Percentiles rank a stretch among this genome's conserved stretches.
These are phyloP conservation scores for Ophion obscuratus DNA, from an alignment of 2,888 invertebrate genomes.

Conservation along the genomic window DNA sequence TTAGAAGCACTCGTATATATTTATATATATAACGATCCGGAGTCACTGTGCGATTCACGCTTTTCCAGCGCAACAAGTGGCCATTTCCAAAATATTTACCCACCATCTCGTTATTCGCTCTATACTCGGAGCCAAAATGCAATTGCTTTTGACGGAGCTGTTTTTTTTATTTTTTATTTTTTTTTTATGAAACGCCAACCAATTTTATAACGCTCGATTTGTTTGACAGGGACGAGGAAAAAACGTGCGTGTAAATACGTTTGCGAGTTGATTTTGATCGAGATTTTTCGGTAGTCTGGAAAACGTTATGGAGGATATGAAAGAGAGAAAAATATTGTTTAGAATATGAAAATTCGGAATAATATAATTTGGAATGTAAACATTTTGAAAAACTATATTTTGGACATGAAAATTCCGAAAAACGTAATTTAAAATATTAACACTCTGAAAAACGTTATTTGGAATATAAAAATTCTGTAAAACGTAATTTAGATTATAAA, in stretches of 20 bases:
- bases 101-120: constrained; percentile 48
- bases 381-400: too few relatives aligned
- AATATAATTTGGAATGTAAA: not conserved
- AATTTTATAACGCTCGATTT: not conserved
- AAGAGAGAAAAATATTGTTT: not conserved
- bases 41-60: constrained; percentile 23
- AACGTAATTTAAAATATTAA: too few relatives aligned
- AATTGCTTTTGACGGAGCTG: not conserved
- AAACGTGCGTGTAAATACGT: not conserved
- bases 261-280: not conserved
- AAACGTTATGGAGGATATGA: not conserved
- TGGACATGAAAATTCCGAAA: too few relatives aligned
- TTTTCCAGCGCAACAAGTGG: constrained; percentile 69
- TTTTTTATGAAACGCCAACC: not conserved
- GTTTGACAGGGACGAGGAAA: not conserved
- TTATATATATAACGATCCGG: constrained; percentile 14
- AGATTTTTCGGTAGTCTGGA: not conserved
- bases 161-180: not conserved
- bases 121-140: constrained; percentile 29
- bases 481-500: too few relatives aligned
- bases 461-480: too few relatives aligned
- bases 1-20: not conserved
- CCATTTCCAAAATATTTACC: constrained; percentile 64
- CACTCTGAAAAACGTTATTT: too few relatives aligned
- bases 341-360: not conserved